Evolutionary conservation across 2,888 invertebrate genomes (phyloP).

Genomic region (Latrodectus elegans): DNA sequence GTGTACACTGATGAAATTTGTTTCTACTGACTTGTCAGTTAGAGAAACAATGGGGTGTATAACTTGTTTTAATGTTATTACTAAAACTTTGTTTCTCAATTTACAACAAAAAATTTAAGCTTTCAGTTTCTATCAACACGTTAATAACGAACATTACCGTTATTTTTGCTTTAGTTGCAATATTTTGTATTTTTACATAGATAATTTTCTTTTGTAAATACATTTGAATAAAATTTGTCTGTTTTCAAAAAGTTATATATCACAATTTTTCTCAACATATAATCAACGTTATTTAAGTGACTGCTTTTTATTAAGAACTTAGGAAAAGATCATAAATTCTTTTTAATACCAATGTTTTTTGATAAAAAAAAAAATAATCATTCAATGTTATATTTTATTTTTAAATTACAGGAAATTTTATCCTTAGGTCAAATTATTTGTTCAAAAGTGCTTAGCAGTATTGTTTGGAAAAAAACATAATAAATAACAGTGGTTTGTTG

Average conservation of each 20-base stretch:
- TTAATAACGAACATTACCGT: not conserved
- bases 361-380: not conserved
- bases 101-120: too few species aligned
- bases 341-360: not conserved
- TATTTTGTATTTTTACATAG: not conserved
- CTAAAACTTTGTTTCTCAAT: not conserved
- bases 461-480: too few species aligned
- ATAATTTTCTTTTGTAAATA: not conserved
- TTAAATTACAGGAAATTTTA: not conserved
- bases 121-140: too few species aligned
- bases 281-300: not conserved
- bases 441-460: too few species aligned
- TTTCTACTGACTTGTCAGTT: not conserved
- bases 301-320: not conserved
- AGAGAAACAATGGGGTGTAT: not conserved
- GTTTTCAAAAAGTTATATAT: not conserved
- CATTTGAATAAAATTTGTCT: not conserved
- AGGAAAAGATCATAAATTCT: not conserved
- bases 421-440: not conserved
- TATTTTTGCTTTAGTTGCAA: not conserved
- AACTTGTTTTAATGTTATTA: not conserved
- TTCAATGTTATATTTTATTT: not conserved
- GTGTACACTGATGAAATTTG: not conserved
- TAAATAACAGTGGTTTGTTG: too few species aligned
- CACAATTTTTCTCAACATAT: not conserved